A percentile compares a stretch with the other conserved stretches of the same genome.
Evolutionary conservation across 53 echinoderm and acorn worm species (phyloP).

Genomic region (Henricia sp.): DNA sequence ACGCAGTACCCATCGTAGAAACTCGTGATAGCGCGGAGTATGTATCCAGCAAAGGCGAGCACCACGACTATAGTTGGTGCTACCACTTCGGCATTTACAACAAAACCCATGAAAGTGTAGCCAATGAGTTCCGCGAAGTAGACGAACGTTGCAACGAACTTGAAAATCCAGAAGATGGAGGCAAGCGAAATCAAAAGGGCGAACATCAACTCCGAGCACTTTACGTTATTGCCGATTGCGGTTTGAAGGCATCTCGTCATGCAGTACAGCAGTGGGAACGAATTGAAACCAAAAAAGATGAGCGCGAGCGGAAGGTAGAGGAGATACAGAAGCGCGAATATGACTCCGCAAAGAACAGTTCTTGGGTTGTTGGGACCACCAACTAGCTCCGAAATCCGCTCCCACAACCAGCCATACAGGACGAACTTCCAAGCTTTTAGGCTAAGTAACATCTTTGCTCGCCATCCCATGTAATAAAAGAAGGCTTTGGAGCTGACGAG

Average conservation of each 20-base stretch:
- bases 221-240: conserved; percentile 46
- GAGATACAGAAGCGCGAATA: conserved; percentile 56
- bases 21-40: conserved; percentile 67
- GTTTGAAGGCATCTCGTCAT: conserved; percentile 75
- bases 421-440: conserved; percentile 57
- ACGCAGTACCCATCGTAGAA: conserved; percentile 89
- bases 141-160: conserved; percentile 88
- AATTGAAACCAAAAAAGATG: conserved; percentile 71
- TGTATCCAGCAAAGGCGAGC: conserved; percentile 68
- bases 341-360: conserved; percentile 34
- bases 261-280: conserved; percentile 78
- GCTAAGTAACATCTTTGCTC: conserved; percentile 64
- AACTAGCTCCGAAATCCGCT: neutral
- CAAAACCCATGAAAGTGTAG: conserved; percentile 92
- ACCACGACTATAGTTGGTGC: conserved; percentile 70
- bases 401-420: conserved; percentile 51
- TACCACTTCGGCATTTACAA: conserved; percentile 74
- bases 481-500: conserved; percentile 40
- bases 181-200: conserved; percentile 64
- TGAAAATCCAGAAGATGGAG: conserved; percentile 76
- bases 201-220: conserved; percentile 57
- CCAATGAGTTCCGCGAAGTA: conserved; percentile 83
- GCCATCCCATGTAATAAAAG: conserved; percentile 59
- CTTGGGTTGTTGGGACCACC: conserved; percentile 26
- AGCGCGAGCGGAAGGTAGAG: conserved; percentile 56